phyloP scores from a whole-genome alignment of 2,113 vertebrate species.

The Ceratotherium simum region DNA sequence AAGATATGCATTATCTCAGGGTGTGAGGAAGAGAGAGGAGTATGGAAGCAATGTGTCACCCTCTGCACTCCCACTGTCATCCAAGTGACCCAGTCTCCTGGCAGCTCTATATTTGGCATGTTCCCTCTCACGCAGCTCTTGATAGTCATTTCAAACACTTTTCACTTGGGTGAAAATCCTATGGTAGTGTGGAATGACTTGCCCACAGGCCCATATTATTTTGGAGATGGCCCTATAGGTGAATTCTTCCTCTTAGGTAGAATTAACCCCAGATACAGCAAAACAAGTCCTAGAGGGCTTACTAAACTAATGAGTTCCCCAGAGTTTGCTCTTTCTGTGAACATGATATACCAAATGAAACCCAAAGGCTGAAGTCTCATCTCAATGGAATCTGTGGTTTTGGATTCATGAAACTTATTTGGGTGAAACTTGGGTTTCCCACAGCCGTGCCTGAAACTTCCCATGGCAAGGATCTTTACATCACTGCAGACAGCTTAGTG shows the following conservation, averaged over 20 bases:
- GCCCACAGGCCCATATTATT: neutral
- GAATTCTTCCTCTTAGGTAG: neutral
- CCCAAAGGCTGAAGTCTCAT: slow-evolving; percentile 56
- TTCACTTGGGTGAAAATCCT: neutral
- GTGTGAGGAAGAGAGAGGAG: neutral
- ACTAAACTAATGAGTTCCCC: neutral
- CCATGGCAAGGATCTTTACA: slow-evolving; percentile 17
- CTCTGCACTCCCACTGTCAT: neutral
- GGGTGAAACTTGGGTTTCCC: slow-evolving; percentile 62
- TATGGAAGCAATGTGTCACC: neutral
- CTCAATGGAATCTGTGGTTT: slow-evolving; percentile 79
- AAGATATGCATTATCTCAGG: neutral
- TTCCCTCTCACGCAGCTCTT: neutral
- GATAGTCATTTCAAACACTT: neutral
- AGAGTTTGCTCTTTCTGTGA: slow-evolving; percentile 41
- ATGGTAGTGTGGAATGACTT: neutral
- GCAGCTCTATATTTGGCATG: neutral
- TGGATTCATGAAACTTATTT: slow-evolving; percentile 49
- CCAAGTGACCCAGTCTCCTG: neutral
- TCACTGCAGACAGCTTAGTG: slow-evolving; percentile 37
- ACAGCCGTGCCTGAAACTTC: slow-evolving; percentile 52
- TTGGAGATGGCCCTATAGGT: neutral
- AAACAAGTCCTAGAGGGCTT: neutral
- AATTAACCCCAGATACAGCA: slow-evolving; percentile 12
- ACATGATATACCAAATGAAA: slow-evolving; percentile 61